These are phyloP conservation scores for Urocynchramus pylzowi DNA, from an alignment of 2,113 vertebrate genomes.

Conservation along the genomic window DNA sequence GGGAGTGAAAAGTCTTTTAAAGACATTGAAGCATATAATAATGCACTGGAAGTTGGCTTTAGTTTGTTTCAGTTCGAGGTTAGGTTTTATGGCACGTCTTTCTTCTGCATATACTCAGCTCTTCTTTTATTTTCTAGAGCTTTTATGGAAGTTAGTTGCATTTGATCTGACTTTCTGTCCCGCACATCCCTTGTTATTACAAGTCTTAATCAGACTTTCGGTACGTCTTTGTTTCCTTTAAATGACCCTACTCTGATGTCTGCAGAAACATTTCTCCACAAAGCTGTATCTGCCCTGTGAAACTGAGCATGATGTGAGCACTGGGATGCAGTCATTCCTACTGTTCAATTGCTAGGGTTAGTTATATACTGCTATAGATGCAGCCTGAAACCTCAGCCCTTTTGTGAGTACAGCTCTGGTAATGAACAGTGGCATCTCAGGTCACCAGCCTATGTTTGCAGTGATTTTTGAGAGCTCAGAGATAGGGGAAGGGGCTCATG, in stretches of 20 bases:
- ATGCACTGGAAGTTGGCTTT: background rate
- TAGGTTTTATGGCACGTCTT: background rate
- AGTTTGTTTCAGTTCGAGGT: conserved; percentile 18
- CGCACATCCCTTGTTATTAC: background rate
- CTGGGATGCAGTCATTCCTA: background rate
- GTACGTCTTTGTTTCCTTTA: background rate
- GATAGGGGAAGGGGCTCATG: background rate
- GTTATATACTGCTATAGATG: background rate
- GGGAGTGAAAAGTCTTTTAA: conserved; percentile 31
- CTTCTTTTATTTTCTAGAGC: background rate
- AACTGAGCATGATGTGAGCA: background rate
- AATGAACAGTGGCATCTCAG: background rate
- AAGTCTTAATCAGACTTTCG: background rate
- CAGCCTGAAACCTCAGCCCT: background rate
- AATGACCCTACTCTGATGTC: background rate
- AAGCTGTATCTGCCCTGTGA: background rate
- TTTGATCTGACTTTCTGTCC: background rate
- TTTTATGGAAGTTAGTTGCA: background rate
- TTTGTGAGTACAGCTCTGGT: background rate
- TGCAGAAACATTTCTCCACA: background rate
- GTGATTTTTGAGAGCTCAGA: background rate
- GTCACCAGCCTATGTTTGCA: background rate
- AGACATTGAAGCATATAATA: background rate
- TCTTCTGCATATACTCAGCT: background rate
- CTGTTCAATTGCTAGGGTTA: background rate